A percentile compares a stretch with the other conserved stretches of the same genome.
Conservation (phyloP, 2,113 vertebrate species). For the Leptocoma aspasia region DNA sequence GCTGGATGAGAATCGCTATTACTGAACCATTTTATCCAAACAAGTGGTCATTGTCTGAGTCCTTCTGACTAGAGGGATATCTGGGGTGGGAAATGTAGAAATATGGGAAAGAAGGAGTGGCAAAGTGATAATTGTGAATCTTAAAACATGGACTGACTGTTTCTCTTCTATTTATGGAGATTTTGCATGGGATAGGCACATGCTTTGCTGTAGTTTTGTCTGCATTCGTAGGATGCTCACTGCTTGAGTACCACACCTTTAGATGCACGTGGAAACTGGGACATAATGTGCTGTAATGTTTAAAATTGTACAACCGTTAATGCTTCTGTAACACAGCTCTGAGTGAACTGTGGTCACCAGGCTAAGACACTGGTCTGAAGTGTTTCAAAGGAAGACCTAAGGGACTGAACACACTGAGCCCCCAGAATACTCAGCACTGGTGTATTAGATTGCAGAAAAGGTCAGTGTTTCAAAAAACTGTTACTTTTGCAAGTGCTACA, state of each 20-base stretch:
- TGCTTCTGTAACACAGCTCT: accelerated
- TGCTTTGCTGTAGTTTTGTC: neutral
- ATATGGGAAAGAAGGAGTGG: neutral
- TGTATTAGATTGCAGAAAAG: neutral
- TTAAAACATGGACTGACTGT: neutral
- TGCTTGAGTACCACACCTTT: neutral
- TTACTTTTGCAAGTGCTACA: neutral
- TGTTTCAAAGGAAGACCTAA: neutral
- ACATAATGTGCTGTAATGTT: neutral
- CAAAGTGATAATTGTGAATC: neutral
- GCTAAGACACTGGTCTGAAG: neutral
- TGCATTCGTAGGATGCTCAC: neutral
- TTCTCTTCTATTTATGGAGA: neutral
- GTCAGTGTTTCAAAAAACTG: neutral
- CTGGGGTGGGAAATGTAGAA: neutral
- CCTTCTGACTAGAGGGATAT: neutral
- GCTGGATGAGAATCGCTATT: neutral
- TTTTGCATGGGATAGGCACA: neutral
- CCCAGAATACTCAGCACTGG: neutral
- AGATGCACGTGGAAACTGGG: neutral
- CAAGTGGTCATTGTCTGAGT: neutral
- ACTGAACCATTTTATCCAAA: neutral
- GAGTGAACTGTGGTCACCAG: neutral
- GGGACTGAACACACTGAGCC: neutral
- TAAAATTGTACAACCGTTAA: neutral